Conservation (phyloP, 2,888 invertebrate species). For the Bombylius discolor region DNA sequence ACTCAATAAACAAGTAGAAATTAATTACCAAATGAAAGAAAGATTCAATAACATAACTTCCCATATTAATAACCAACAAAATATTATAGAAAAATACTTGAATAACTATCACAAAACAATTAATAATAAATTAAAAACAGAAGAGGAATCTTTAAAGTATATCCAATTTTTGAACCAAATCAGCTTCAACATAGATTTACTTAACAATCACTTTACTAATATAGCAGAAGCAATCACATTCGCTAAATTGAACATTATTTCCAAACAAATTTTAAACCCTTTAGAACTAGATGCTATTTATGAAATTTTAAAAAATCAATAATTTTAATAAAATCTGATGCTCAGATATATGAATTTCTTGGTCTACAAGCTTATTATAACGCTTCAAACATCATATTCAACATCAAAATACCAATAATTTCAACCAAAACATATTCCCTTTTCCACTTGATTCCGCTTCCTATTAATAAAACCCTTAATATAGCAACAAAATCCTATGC, state of each 20-base stretch:
- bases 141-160: background rate
- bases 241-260: constrained; percentile 10
- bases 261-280: constrained; percentile 9
- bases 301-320: background rate
- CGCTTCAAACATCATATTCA: background rate
- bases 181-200: constrained; percentile 10
- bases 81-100: constrained; percentile 2
- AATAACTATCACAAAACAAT: constrained; percentile 5
- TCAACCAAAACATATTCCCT: background rate
- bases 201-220: constrained; percentile 6
- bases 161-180: constrained; percentile 6
- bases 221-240: constrained; percentile 11
- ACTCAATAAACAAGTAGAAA: background rate
- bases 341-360: background rate
- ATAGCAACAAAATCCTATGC: background rate
- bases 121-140: background rate
- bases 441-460: background rate
- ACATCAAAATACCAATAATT: background rate
- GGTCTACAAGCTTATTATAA: background rate
- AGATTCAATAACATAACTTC: background rate
- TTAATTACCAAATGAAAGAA: background rate
- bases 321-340: background rate
- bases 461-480: background rate
- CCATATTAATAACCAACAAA: constrained; percentile 7
- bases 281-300: constrained; percentile 6